A percentile compares a stretch with the other conserved stretches of the same genome.
These are phyloP conservation scores for Crotalus helleri DNA, from an alignment of 2,113 vertebrate genomes.

Conservation along the genomic window DNA sequence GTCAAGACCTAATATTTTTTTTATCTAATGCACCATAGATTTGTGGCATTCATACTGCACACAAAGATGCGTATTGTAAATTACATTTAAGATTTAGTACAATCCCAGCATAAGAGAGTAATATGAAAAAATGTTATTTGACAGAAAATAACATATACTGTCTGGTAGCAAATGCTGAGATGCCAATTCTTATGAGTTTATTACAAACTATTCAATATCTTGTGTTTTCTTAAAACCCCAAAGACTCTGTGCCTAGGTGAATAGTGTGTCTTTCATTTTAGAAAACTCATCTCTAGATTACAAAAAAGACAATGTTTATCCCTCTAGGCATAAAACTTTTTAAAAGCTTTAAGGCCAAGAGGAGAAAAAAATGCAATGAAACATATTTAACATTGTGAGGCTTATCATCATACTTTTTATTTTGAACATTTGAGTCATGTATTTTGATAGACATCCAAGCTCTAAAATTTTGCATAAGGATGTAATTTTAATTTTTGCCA, in stretches of 20 bases:
- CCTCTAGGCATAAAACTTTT: background rate
- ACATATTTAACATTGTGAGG: background rate
- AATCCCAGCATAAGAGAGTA: background rate
- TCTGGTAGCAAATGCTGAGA: conserved; percentile 1
- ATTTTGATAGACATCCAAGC: background rate
- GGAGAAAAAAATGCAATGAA: background rate
- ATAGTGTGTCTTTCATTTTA: background rate
- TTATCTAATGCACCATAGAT: background rate
- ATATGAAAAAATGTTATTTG: conserved; percentile 16
- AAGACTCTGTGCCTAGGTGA: background rate
- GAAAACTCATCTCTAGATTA: background rate
- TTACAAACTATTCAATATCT: conserved; percentile 18
- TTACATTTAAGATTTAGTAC: background rate
- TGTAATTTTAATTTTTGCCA: background rate
- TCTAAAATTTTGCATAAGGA: background rate
- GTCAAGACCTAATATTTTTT: background rate
- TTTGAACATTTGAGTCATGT: background rate
- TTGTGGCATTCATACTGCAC: background rate
- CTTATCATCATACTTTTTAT: background rate
- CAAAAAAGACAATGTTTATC: background rate
- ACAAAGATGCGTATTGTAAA: background rate
- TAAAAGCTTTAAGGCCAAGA: background rate
- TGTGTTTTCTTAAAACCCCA: conserved; percentile 11
- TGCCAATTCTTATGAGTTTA: conserved; percentile 9
- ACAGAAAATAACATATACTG: background rate